Evolutionary conservation across 2,113 vertebrate species (phyloP), one percentile per base, ranked within the genome.

Genomic region (Bujurquina vittata): DNA sequence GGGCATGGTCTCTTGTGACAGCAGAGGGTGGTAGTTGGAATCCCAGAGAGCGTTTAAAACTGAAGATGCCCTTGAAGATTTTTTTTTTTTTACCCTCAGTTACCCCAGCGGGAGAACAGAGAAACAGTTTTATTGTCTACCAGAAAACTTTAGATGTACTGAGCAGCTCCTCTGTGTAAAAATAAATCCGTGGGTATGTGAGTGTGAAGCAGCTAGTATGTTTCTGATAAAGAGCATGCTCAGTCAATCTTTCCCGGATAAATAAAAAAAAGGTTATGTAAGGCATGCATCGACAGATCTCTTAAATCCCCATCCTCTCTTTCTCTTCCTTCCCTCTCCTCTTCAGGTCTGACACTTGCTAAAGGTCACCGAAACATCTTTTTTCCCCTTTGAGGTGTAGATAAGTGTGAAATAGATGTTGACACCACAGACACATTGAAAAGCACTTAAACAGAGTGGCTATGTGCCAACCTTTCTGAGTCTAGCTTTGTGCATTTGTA

Each of bases 351-450:
- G 92, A 94, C 92, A 93, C 90, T 86, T 73, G 86, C 84, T 89
- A 93, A 94, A 92, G 91, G 94, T 93, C 91, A 94, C 80, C 54
- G 89, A 88, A 94, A 93, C 92, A 93, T 94, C 65, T 88, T 93
- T 93, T 91, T 79, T 3, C 52, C 79, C 80, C 88, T 94, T 94
- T 94, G 88, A 94, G 93, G 93, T 94, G 94, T 93, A 93, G 92
- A 95, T 91, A 84, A 90, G 90, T 94, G 93, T 95, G 91, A 94
- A 95, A 95, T 94, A 94, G 90, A 94, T 93, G 93, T 93, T 87
- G 93, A 95, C 94, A 92, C 92, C 84, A 62, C 87, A 79, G 89
- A 90, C 90, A 94, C 93, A 92, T 87, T 93, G 90, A 93, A 91
- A 95, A 93, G 88, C 94, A 95, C 94, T 95, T 93, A 91, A 93